Evolutionary conservation across 2,888 invertebrate species (phyloP).

Genomic region (Bhutanitis thaidina): DNA sequence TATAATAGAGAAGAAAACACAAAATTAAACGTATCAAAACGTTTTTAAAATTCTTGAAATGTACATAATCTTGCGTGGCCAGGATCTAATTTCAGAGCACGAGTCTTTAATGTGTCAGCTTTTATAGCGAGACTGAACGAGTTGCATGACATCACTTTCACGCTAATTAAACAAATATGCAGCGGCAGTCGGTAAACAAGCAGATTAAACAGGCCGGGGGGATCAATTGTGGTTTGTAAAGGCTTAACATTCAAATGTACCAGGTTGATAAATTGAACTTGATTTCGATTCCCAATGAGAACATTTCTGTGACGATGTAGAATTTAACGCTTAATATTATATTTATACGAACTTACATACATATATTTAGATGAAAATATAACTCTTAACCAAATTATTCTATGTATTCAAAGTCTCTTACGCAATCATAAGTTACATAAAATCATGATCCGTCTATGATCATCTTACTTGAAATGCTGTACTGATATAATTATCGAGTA

Average conservation of each 20-base stretch:
- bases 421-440: not conserved
- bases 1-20: not conserved
- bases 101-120: conserved; percentile 7
- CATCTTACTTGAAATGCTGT: not conserved
- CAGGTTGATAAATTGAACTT: not conserved
- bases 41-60: not conserved
- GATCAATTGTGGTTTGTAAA: conserved; percentile 3
- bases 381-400: not conserved
- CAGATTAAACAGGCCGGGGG: conserved; percentile 1
- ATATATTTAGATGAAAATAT: not conserved
- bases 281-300: no score
- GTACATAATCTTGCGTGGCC: not conserved
- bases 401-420: not conserved
- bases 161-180: conserved; percentile 12
- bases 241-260: not conserved
- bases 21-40: not conserved
- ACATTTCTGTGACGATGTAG: no score
- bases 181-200: conserved; percentile 10
- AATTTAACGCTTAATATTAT: no score
- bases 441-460: not conserved
- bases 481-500: conserved; percentile 35
- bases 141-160: conserved; percentile 17
- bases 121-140: not conserved
- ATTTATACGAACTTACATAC: not conserved
- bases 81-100: conserved; percentile 6